These are phyloP conservation scores for Dascyllus trimaculatus DNA, from an alignment of 2,113 vertebrate species.

Conservation along the genomic window DNA sequence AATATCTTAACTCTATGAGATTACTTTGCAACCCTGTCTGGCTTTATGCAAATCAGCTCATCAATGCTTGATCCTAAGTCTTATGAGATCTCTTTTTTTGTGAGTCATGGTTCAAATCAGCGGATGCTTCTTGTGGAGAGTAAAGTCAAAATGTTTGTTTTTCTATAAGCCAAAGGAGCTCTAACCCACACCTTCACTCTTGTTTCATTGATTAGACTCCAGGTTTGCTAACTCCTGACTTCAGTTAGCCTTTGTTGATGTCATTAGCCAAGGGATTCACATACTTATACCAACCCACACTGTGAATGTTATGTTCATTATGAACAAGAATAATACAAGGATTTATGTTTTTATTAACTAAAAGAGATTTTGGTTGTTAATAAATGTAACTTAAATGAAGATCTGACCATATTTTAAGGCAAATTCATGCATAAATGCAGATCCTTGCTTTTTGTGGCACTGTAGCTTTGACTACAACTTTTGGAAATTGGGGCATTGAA, in stretches of 20 bases:
- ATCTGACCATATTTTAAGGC: too few relatives aligned
- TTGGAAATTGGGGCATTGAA: too few relatives aligned
- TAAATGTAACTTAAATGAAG: too few relatives aligned
- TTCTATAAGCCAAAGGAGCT: neutral
- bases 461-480: neutral
- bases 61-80: conserved; percentile 7
- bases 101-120: neutral
- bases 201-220: conserved; percentile 3
- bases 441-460: neutral
- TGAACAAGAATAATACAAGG: too few relatives aligned
- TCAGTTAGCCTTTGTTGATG: neutral
- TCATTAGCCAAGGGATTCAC: too few relatives aligned
- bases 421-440: too few relatives aligned
- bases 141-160: conserved; percentile 11
- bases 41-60: conserved; percentile 1
- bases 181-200: neutral
- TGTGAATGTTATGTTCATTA: neutral
- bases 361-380: too few relatives aligned
- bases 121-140: neutral
- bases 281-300: neutral
- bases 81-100: neutral
- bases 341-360: too few relatives aligned
- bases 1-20: conserved; percentile 30
- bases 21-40: conserved; percentile 11
- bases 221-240: neutral